A percentile compares a stretch with the other conserved stretches of the same genome.
These are phyloP conservation scores for Drymonia ruficornis DNA, from an alignment of 2,888 invertebrate genomes.

Conservation along the genomic window DNA sequence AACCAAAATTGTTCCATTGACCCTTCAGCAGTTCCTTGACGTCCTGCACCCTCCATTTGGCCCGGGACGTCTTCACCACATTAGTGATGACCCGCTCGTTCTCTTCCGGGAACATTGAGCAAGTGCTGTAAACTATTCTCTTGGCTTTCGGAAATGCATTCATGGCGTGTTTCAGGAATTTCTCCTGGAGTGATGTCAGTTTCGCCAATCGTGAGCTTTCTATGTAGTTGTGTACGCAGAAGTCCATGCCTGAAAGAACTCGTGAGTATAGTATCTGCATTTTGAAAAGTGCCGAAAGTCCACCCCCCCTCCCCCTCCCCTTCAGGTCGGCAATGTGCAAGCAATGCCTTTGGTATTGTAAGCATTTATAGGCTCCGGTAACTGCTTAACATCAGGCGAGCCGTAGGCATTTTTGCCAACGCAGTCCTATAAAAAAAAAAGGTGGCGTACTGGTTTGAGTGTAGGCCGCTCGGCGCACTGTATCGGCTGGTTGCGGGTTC, in stretches of 20 bases:
- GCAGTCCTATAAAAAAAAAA: too few relatives aligned
- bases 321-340: too few relatives aligned
- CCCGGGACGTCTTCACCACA: slow-evolving; percentile 83
- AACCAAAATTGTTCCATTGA: slow-evolving; percentile 89
- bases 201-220: slow-evolving; percentile 85
- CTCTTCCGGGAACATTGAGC: slow-evolving; percentile 95
- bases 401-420: too few relatives aligned
- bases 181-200: slow-evolving; percentile 91
- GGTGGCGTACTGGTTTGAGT: too few relatives aligned
- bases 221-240: slow-evolving; percentile 71
- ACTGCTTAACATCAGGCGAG: too few relatives aligned
- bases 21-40: slow-evolving; percentile 85
- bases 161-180: slow-evolving; percentile 94
- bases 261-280: not conserved
- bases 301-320: too few relatives aligned
- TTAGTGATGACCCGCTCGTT: slow-evolving; percentile 96
- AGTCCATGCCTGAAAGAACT: slow-evolving; percentile 65
- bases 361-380: too few relatives aligned
- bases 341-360: too few relatives aligned
- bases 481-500: too few relatives aligned
- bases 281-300: too few relatives aligned
- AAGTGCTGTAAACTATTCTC: slow-evolving; percentile 97
- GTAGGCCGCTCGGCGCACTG: too few relatives aligned
- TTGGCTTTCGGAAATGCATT: slow-evolving; percentile 92
- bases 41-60: slow-evolving; percentile 86